Evolutionary conservation across 2,797 vertebrate species (phyloP), one percentile per base, ranked within the genome.

Genomic region (Platyrinchus mystaceus): DNA sequence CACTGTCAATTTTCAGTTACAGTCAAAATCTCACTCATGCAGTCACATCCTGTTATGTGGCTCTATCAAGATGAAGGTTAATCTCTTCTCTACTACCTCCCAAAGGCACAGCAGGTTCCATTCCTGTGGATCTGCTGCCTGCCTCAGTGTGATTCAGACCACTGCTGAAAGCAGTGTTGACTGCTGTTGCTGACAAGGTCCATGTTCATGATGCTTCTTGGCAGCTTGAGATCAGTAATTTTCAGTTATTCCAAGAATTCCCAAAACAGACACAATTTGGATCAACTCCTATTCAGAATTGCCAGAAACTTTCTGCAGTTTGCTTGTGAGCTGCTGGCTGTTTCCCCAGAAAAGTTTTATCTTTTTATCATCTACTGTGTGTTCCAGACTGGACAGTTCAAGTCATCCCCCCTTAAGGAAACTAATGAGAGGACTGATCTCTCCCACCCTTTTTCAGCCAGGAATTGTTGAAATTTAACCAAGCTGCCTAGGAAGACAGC

Each of bases 401-500:
- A 70, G 75, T 85, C 44, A 89, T 30, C 47, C 66, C 66, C 66
- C 77, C 36, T 63, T 50, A 13, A 15, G 12, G 28, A 55, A 83
- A 44, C 18, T 28, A 32, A n/a, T 16, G 34, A 64, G 11, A 83
- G 43, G 47, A 73, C 2, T 89, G 47, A 83, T 70, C 32, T 66
- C 67, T 79, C 47, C 82, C 71, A 30, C 14, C 30, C 43, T 32
- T 89, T 50, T 14, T 37, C 75, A 67, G 6, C 41, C 37, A 74
- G 41, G 73, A 95, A 88, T 84, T 80, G 59, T 18, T 89, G 83
- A 80, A 80, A 69, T 78, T 39, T 78, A 78, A 60, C 77, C 58
- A 81, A 64, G 80, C 66, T 92, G 55, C 15, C 77, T 36, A 58
- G 53, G 49, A 81, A 78, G 77, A 88, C 46, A 92, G 27, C 30